Evolutionary conservation across 2,113 vertebrate species (phyloP).

Genomic region (Heloderma charlesbogerti): DNA sequence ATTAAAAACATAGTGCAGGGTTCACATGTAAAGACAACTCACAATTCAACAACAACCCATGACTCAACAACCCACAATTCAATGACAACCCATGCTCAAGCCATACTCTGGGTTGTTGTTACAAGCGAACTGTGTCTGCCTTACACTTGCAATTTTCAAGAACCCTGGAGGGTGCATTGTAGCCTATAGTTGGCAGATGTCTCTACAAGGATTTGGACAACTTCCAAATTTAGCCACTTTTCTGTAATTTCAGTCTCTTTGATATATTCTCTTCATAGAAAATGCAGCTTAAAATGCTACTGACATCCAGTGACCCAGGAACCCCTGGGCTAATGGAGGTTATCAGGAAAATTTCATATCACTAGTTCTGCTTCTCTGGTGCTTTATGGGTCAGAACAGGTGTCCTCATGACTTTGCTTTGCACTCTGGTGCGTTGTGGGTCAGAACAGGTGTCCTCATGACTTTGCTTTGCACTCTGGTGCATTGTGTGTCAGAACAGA

Average conservation of each 20-base stretch:
- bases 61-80: too few relatives aligned
- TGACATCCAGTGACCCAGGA: background rate
- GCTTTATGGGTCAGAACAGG: background rate
- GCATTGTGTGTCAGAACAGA: too few relatives aligned
- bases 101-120: too few relatives aligned
- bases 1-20: too few relatives aligned
- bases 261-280: background rate
- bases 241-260: too few relatives aligned
- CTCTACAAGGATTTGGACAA: background rate
- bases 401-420: too few relatives aligned
- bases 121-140: background rate
- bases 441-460: too few relatives aligned
- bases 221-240: background rate
- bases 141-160: background rate
- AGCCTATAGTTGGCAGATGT: background rate
- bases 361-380: background rate
- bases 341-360: background rate
- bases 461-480: too few relatives aligned
- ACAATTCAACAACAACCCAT: too few relatives aligned
- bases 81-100: too few relatives aligned
- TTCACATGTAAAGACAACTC: too few relatives aligned
- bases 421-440: too few relatives aligned
- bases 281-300: background rate
- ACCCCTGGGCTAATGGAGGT: background rate
- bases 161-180: background rate